A percentile compares a stretch with the other conserved stretches of the same genome.
Conservation (phyloP, 2,888 invertebrate species). For the Rhimphoctona megacephalus region DNA sequence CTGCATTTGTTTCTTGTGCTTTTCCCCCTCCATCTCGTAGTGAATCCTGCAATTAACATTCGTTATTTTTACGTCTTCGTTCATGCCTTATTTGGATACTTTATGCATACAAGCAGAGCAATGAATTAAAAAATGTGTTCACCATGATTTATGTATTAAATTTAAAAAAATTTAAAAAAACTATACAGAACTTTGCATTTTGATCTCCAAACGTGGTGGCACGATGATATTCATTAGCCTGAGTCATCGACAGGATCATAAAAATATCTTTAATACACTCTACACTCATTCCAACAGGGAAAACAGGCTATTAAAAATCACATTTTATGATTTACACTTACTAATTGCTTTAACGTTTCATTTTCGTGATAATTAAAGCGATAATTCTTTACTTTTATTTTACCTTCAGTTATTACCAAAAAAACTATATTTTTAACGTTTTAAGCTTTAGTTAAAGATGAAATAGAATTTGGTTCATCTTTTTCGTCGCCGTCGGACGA, state of each 20-base stretch:
- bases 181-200: slow-evolving; percentile 14
- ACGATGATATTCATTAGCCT: slow-evolving; percentile 55
- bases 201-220: slow-evolving; percentile 10
- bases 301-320: slow-evolving; percentile 70
- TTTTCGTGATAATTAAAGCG: slow-evolving; percentile 21
- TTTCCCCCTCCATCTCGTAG: slow-evolving; percentile 35
- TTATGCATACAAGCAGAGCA: slow-evolving; percentile 47
- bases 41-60: slow-evolving; percentile 61
- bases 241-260: slow-evolving; percentile 51
- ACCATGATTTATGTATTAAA: slow-evolving; percentile 39
- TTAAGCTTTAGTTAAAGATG: slow-evolving; percentile 15
- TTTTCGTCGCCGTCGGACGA: slow-evolving; percentile 54
- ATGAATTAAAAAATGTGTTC: slow-evolving; percentile 53
- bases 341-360: slow-evolving; percentile 28
- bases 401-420: neutral
- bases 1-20: slow-evolving; percentile 38
- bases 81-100: slow-evolving; percentile 34
- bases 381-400: slow-evolving; percentile 18
- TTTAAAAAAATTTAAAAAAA: too few relatives aligned
- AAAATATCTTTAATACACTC: slow-evolving; percentile 68
- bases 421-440: slow-evolving; percentile 16
- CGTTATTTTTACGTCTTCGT: slow-evolving; percentile 44
- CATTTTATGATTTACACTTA: slow-evolving; percentile 43
- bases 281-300: slow-evolving; percentile 72
- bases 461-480: slow-evolving; percentile 30